phyloP scores from a whole-genome alignment of 2,797 vertebrate species.

The Trematomus bernacchii region DNA sequence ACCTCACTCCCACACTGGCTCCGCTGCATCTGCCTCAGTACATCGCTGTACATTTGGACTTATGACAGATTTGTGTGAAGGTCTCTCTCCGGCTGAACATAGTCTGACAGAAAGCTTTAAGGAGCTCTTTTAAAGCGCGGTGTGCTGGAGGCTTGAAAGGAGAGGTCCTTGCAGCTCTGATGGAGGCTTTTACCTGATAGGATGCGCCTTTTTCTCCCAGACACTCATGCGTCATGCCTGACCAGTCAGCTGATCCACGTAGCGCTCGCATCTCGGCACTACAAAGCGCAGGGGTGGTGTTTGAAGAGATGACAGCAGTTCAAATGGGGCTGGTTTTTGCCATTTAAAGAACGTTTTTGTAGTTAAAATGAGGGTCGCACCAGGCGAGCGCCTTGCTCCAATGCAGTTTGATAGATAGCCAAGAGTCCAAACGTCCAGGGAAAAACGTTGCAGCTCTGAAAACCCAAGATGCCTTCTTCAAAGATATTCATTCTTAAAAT shows the following conservation, averaged over 20 bases:
- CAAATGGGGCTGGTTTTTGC: conserved; percentile 50
- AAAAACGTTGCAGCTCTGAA: conserved; percentile 26
- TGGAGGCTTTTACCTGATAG: conserved; percentile 53
- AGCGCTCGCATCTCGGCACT: conserved; percentile 25
- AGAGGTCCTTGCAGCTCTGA: conserved; percentile 49
- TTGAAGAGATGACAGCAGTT: conserved; percentile 59
- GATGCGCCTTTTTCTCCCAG: conserved; percentile 28
- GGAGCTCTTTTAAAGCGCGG: conserved; percentile 44
- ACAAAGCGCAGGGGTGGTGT: conserved; percentile 38
- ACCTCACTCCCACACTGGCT: conserved; percentile 35
- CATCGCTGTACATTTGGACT: conserved; percentile 30
- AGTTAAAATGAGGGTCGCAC: conserved; percentile 61
- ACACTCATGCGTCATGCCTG: conserved; percentile 32
- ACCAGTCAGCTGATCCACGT: conserved; percentile 53
- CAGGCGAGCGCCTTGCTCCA: conserved; percentile 17
- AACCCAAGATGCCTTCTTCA: conserved; percentile 33
- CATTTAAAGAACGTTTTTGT: conserved; percentile 46
- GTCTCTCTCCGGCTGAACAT: conserved; percentile 41
- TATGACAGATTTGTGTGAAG: conserved; percentile 16
- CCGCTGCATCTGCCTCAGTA: conserved; percentile 32
- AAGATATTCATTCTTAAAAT: conserved; percentile 44
- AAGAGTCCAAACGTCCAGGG: conserved; percentile 38
- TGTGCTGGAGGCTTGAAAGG: conserved; percentile 58
- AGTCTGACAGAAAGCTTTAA: conserved; percentile 56
- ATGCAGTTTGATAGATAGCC: conserved; percentile 38